These are phyloP conservation scores for Nephotettix cincticeps DNA, from an alignment of 1,140 invertebrate species.

Conservation along the genomic window DNA sequence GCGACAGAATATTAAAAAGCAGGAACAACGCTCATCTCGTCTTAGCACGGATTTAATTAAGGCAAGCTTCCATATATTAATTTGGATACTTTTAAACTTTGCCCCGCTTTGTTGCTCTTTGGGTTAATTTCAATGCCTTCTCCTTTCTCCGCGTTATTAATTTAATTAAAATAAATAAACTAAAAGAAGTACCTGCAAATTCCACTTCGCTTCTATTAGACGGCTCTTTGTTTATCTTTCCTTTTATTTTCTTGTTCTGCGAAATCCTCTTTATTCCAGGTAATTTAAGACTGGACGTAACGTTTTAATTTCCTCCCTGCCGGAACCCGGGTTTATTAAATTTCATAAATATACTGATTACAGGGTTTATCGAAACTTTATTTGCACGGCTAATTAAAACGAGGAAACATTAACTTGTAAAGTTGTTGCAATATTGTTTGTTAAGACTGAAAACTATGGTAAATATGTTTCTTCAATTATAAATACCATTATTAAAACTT, in stretches of 20 bases:
- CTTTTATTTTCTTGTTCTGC: not conserved
- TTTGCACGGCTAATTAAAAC: no score
- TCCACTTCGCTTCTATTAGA: not conserved
- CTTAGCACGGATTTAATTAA: not conserved
- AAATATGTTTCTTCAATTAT: no score
- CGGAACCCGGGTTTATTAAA: no score
- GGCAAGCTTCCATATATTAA: constrained; percentile 11
- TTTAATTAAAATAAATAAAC: constrained; percentile 23
- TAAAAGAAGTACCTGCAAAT: constrained; percentile 10
- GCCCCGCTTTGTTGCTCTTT: constrained; percentile 15
- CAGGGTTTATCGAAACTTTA: no score
- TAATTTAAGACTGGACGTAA: constrained; percentile 6
- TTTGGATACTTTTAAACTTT: constrained; percentile 21
- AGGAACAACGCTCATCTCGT: not conserved
- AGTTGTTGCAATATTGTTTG: no score
- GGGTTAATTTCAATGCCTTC: constrained; percentile 9
- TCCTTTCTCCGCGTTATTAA: not conserved
- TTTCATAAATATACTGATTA: no score
- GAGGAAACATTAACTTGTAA: no score
- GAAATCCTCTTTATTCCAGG: not conserved
- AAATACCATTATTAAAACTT: no score
- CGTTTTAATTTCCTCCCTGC: constrained; percentile 3
- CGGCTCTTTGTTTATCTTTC: not conserved
- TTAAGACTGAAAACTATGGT: no score
- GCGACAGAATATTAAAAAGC: constrained; percentile 12